Base-by-base conservation (phyloP, 2,797 vertebrate genomes). In the Geotria australis region DNA sequence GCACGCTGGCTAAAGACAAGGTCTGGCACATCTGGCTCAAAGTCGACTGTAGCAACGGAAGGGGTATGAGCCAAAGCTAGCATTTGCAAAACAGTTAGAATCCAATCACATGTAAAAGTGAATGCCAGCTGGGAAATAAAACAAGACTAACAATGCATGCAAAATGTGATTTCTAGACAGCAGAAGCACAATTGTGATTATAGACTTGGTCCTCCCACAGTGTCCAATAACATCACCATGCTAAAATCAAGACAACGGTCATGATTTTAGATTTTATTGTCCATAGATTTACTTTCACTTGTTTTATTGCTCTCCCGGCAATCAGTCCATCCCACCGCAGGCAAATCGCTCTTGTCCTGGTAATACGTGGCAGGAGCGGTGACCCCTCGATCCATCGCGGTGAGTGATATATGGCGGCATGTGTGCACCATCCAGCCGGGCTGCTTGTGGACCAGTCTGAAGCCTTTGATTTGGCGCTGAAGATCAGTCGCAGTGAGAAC, bases 21-120 rank as follows among this genome's bases (percentile, higher is more conserved):
- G 63, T 60, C 46, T 83, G 79, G 80, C 73, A 70, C 2, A 68
- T 76, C 38, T 81, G 79, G 80, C 64, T 83, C 60, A 81, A 81
- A 62, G 68, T 79, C 1, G 79, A 83, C 63, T 84, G 79, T 3
- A 69, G 73, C 8, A 84, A 81, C 1, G 72, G 69, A n/a, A 68
- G 81, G 73, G 79, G 79, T 79, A 61, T 47, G n/a, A 10, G 24
- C 24, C 24, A 38, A 38, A 38, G 24, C 24, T 38, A 5, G 24
- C 24, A 38, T 38, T 38, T 24, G 24, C 24, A 38, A 38, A 38
- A 5, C 24, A 38, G 24, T 38, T 24, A 38, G 24, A 5, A 24
- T 38, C 24, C 38, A 24, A 38, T 38, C 24, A 38, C 24, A 38
- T 24, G 38, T 24, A 38, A 38, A 38, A n/a, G n/a, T n/a, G n/a